Base-by-base conservation (phyloP, 2,888 invertebrate species). In the Deroplatys truncata region DNA sequence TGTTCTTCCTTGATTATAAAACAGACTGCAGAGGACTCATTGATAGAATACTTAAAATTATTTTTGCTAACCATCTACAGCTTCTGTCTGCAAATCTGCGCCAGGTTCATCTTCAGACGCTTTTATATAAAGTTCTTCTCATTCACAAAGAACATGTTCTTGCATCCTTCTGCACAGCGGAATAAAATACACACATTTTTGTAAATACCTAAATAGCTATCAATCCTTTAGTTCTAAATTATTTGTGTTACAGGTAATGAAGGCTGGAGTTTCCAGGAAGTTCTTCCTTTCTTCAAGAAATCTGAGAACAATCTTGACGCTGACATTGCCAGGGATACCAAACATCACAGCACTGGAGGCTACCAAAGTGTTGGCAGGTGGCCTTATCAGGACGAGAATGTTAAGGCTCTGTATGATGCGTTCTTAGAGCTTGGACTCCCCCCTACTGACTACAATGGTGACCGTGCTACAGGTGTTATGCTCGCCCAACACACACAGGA, bases 211-310 rank as follows among this genome's bases (percentile, higher is more conserved):
- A n/a, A n/a, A n/a, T n/a, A n/a, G n/a, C n/a, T n/a, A n/a, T n/a
- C n/a, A n/a, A n/a, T 2, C 5, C 3, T 2, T 31, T 31, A 4
- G 5, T 31, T 2, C 2, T 2, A 4, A 5, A 31, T 4, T 31
- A 31, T 35, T 8, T 35, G 35, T 43, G 43, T 72, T 72, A 25
- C 82, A 87, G 98, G 98, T 2, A 96, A 96, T 91, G 93, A 93
- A 88, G 96, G 96, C 8, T 96, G 96, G 96, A 95, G 95, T 88
- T 96, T 94, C 92, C 92, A 93, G 85, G 95, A 96, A 91, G 95
- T 96, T 0, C 93, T 97, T n/a, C 96, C 96, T 0, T 97, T 97
- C 92, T 97, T 96, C 92, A 95, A 95, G 89, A 96, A 96, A 93
- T 94, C 96, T 0, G 96, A 96, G 93, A 94, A 96, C 91, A 96